Base-by-base conservation (phyloP, 2,888 invertebrate genomes). In the Chloromyia formosa region DNA sequence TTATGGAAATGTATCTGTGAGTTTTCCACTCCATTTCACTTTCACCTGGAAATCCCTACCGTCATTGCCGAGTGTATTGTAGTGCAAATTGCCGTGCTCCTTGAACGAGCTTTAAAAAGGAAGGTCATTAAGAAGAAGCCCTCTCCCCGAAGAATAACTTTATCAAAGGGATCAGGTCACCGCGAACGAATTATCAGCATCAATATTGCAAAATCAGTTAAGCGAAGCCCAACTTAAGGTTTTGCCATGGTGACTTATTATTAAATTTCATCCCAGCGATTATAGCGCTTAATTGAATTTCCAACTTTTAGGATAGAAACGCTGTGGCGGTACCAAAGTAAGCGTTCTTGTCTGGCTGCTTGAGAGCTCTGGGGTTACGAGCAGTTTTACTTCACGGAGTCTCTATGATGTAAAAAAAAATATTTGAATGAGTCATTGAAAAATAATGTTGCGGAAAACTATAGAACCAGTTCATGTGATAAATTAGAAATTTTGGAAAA, bases 281-380 rank as follows among this genome's bases (percentile, higher is more conserved):
- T 54, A 54, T 54, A 54, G 54, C 54, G n/a, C 16, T 54, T 54
- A 54, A 54, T 54, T 54, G 16, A 54, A 54, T 54, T 54, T n/a
- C 9, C 54, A 54, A 54, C 54, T 54, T 54, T 54, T n/a, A n/a
- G 54, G 16, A n/a, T n/a, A 5, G 54, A 16, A 54, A 54, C 5
- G 42, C 5, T 12, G 5, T 42, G 42, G 42, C n/a, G n/a, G n/a
- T n/a, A n/a, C n/a, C n/a, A n/a, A n/a, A n/a, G n/a, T n/a, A n/a
- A n/a, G n/a, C n/a, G n/a, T n/a, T n/a, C n/a, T n/a, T n/a, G n/a
- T n/a, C n/a, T n/a, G n/a, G n/a, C n/a, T n/a, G n/a, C n/a, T n/a
- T n/a, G n/a, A n/a, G n/a, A n/a, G n/a, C n/a, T n/a, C n/a, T n/a
- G n/a, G n/a, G n/a, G n/a, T n/a, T n/a, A n/a, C n/a, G n/a, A n/a